Percentiles rank a stretch among this genome's conserved stretches.
These are phyloP conservation scores for Trilocha varians DNA, from an alignment of 2,888 invertebrate species.

Conservation along the genomic window DNA sequence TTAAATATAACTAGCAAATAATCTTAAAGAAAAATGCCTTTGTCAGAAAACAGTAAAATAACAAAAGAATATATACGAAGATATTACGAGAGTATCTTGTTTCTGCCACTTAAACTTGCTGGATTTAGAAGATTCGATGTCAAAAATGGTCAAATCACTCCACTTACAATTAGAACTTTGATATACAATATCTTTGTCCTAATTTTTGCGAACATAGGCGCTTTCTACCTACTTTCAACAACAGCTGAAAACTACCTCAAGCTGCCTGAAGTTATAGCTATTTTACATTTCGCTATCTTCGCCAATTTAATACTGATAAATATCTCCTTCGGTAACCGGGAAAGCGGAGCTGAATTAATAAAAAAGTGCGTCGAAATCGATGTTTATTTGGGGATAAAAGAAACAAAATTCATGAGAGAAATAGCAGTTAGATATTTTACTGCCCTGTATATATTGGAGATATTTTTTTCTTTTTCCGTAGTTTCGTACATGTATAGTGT, in stretches of 20 bases:
- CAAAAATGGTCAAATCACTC: constrained; percentile 25
- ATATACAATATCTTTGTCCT: constrained; percentile 23
- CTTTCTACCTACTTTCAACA: constrained; percentile 24
- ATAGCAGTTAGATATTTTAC: constrained; percentile 18
- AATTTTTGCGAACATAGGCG: constrained; percentile 15
- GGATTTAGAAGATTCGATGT: constrained; percentile 38
- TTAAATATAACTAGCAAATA: no score
- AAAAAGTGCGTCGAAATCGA: constrained; percentile 37
- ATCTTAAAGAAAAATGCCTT: no score
- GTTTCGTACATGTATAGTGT: constrained; percentile 22
- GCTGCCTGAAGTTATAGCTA: constrained; percentile 27
- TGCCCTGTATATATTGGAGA: constrained; percentile 12
- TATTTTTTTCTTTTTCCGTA: constrained; percentile 15
- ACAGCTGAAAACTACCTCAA: constrained; percentile 23
- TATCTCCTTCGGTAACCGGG: constrained; percentile 27
- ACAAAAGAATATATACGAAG: constrained; percentile 25
- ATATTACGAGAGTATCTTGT: constrained; percentile 16
- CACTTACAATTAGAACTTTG: constrained; percentile 18
- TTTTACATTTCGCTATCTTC: constrained; percentile 25
- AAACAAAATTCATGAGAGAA: constrained; percentile 44
- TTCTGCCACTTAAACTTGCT: constrained; percentile 20
- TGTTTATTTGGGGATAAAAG: constrained; percentile 31
- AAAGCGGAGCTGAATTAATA: constrained; percentile 25
- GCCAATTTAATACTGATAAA: constrained; percentile 28
- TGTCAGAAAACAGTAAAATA: constrained; percentile 16